Evolutionary conservation across 2,797 vertebrate genomes (phyloP).

Genomic region (Phaenicophaeus curvirostris): DNA sequence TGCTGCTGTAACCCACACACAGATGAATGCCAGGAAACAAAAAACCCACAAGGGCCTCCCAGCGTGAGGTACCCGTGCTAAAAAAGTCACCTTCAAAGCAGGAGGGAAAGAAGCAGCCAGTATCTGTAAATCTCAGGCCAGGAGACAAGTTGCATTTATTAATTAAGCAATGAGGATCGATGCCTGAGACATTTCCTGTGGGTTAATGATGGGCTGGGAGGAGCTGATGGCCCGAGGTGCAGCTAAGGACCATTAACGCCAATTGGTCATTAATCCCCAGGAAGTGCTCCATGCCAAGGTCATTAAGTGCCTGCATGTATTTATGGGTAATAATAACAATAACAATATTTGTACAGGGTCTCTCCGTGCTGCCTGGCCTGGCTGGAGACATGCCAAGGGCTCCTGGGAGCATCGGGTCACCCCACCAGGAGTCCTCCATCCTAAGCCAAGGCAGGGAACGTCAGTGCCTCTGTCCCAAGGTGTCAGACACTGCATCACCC

Average conservation of each 20-base stretch:
- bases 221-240: conserved; percentile 67
- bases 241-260: conserved; percentile 70
- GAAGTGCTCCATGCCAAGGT: conserved; percentile 69
- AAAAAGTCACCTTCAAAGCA: conserved; percentile 65
- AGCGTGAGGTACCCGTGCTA: background rate
- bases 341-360: conserved; percentile 43
- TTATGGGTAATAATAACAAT: conserved; percentile 57
- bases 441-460: background rate
- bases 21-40: conserved; percentile 21
- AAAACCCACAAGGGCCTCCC: background rate
- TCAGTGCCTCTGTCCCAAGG: background rate
- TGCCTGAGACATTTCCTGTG: conserved; percentile 66
- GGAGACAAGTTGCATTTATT: conserved; percentile 70
- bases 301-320: conserved; percentile 64
- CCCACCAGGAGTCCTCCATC: background rate
- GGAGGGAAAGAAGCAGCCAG: background rate
- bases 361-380: background rate
- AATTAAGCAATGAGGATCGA: conserved; percentile 73
- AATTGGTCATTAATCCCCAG: conserved; percentile 70
- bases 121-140: conserved; percentile 47
- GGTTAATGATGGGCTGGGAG: conserved; percentile 72
- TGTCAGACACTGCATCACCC: rapidly evolving
- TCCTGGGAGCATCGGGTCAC: background rate
- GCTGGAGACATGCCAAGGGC: background rate
- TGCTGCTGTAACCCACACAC: background rate